Evolutionary conservation across 1,140 invertebrate species (phyloP).

Genomic region (Charaxes varanes): DNA sequence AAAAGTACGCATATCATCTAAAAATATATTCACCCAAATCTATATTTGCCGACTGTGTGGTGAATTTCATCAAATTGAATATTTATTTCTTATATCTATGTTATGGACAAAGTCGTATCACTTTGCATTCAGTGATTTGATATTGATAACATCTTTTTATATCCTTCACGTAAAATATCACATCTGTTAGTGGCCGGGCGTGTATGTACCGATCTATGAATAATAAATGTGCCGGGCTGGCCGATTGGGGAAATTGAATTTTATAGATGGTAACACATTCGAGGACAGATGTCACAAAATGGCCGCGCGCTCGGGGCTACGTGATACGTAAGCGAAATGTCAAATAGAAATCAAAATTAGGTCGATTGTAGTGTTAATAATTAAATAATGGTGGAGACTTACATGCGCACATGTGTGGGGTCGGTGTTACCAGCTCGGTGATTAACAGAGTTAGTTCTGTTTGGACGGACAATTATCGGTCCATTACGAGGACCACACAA

Average conservation of each 20-base stretch:
- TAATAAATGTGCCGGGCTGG: conserved; percentile 69
- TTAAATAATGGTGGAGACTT: conserved; percentile 58
- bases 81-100: no score
- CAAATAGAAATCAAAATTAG: conserved; percentile 73
- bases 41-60: no score
- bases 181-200: conserved; percentile 68
- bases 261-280: conserved; percentile 71
- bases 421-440: conserved; percentile 57
- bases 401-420: conserved; percentile 30
- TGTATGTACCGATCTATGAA: conserved; percentile 67
- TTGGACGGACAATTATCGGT: conserved; percentile 68
- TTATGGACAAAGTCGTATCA: conserved; percentile 2
- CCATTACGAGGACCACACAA: conserved; percentile 62
- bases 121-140: conserved; percentile 4
- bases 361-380: conserved; percentile 72
- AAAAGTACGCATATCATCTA: no score
- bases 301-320: conserved; percentile 52
- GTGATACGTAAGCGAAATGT: conserved; percentile 63
- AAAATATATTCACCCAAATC: no score
- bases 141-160: conserved; percentile 51
- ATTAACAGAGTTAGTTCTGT: conserved; percentile 72
- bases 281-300: conserved; percentile 73
- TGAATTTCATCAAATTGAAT: no score
- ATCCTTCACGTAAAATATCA: conserved; percentile 71
- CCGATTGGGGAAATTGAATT: conserved; percentile 74